Evolutionary conservation across 2,113 vertebrate genomes (phyloP).

Genomic region (Nesospiza acunhae): DNA sequence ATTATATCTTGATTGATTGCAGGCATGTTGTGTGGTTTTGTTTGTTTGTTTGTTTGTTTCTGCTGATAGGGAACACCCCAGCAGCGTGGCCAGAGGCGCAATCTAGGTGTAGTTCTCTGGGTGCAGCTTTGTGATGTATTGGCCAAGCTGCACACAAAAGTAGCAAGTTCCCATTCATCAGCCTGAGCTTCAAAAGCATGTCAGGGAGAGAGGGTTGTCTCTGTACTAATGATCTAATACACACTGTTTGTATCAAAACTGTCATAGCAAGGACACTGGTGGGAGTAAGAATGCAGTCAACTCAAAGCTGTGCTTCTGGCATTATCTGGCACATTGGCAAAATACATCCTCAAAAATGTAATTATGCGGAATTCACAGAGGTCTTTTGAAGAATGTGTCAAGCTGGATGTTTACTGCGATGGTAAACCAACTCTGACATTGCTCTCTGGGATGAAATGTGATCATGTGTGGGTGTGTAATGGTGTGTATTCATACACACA

Average conservation of each 20-base stretch:
- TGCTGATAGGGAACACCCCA: conserved; percentile 14
- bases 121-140: background rate
- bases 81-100: background rate
- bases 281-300: conserved; percentile 6
- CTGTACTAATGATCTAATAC: conserved; percentile 33
- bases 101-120: background rate
- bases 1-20: background rate
- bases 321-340: conserved; percentile 16
- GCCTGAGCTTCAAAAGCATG: conserved; percentile 1
- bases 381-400: conserved; percentile 19
- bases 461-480: background rate
- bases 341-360: background rate
- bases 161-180: conserved; percentile 19
- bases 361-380: conserved; percentile 40
- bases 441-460: background rate
- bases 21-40: background rate
- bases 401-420: background rate
- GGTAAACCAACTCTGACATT: background rate
- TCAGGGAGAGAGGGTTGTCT: background rate
- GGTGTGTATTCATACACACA: background rate
- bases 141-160: background rate
- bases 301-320: conserved; percentile 30
- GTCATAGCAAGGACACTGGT: conserved; percentile 46
- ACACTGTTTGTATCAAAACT: conserved; percentile 29
- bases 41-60: conserved; percentile 14